phyloP scores from a whole-genome alignment of 1,140 invertebrate genomes.

The Brachionus paranguensis region DNA sequence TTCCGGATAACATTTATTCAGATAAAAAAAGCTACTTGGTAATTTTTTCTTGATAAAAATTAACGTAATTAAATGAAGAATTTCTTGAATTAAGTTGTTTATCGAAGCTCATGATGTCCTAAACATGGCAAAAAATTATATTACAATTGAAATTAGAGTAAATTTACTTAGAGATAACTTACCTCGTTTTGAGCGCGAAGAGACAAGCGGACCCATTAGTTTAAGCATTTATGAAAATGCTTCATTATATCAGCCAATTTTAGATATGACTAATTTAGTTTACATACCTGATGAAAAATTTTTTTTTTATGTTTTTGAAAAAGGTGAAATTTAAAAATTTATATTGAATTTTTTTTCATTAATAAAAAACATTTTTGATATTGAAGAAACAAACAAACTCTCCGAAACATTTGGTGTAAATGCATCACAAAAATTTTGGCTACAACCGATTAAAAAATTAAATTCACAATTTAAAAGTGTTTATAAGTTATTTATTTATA shows the following conservation, averaged over 20 bases:
- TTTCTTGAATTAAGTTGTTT: background rate
- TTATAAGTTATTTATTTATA: background rate
- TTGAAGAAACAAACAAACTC: background rate
- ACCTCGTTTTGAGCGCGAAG: background rate
- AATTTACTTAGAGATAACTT: background rate
- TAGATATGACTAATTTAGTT: background rate
- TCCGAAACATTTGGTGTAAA: background rate
- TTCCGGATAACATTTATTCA: background rate
- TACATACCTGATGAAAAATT: background rate
- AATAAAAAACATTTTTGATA: background rate
- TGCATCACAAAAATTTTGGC: background rate
- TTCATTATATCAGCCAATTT: background rate
- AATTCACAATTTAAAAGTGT: background rate
- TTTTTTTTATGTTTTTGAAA: background rate
- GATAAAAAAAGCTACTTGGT: slow-evolving; percentile 12
- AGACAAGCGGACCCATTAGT: background rate
- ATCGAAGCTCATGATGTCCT: background rate
- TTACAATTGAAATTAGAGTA: background rate
- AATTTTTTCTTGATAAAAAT: background rate
- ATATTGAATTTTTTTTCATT: too few relatives aligned
- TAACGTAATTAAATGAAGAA: background rate
- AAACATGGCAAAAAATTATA: background rate
- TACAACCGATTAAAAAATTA: background rate
- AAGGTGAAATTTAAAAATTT: background rate
- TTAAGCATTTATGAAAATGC: background rate